These are phyloP conservation scores for Dasyurus viverrinus DNA, from an alignment of 2,113 vertebrate genomes.

Conservation along the genomic window DNA sequence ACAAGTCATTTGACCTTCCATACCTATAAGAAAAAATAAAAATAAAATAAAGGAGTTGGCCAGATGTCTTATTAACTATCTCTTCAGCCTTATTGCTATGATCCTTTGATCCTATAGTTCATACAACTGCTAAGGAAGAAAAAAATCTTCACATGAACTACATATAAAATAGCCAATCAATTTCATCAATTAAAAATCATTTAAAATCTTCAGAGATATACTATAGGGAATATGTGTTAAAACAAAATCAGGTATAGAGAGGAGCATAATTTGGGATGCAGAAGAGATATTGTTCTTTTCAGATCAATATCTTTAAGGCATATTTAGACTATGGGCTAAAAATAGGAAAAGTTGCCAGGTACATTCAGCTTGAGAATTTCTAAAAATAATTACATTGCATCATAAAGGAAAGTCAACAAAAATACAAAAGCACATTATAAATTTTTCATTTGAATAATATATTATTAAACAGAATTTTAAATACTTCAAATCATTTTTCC, in stretches of 20 bases:
- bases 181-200: slow-evolving; percentile 46
- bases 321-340: background rate
- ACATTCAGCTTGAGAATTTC: background rate
- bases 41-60: background rate
- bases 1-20: background rate
- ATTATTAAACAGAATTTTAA: background rate
- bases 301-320: slow-evolving; percentile 24
- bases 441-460: background rate
- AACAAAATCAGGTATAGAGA: slow-evolving; percentile 41
- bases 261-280: background rate
- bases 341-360: background rate
- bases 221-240: slow-evolving; percentile 7
- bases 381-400: background rate
- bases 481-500: background rate
- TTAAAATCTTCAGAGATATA: slow-evolving; percentile 36
- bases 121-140: background rate
- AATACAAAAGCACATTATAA: background rate
- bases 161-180: background rate
- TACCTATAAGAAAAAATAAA: background rate
- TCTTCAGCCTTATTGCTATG: background rate
- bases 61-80: background rate
- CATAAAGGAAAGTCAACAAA: background rate
- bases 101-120: background rate
- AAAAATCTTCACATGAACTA: background rate
- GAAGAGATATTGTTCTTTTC: slow-evolving; percentile 32